Evolutionary conservation across 2,113 vertebrate genomes (phyloP), one percentile per base, ranked within the genome.

Genomic region (Ptilorrhoa leucosticta): DNA sequence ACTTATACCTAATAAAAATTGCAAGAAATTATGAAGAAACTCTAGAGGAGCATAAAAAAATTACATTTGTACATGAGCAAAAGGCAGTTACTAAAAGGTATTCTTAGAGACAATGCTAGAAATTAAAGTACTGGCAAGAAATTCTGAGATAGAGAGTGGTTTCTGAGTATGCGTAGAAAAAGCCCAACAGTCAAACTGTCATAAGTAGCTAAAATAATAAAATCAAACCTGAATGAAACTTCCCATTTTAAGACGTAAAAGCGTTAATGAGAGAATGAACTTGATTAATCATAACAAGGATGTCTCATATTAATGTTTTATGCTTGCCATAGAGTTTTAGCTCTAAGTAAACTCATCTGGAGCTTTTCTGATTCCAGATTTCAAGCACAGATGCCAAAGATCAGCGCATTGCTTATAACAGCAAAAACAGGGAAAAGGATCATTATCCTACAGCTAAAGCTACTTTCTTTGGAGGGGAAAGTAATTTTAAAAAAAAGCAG

Each of bases 301-400:
- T 58, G 51, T 56, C 69, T 44, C 51, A 35, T 5, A 35, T 63
- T 82, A 79, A 77, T 3, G 8, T 69, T 56, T 75, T 44, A 63
- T 28, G 27, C 40, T 92, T 87, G 51, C 53, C 40, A 31, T 18
- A 63, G 23, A 75, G 35, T 53, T 84, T 80, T 22, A 60, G 22
- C 22, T 72, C 23, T 45, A 51, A 77, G 33, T 6, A 64, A 68
- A 44, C 10, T 82, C 22, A 42, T 42, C 28, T 58, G 58, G 22
- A 89, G 22, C 40, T 89, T 64, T 77, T 63, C 83, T 87, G 51
- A 66, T 83, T n/a, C 47, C 70, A 70, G 35, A 51, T 83, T 87
- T 90, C 69, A 78, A 61, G 40, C 33, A 87, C 48, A 91, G 69
- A 85, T 73, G 33, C 53, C 13, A 40, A 75, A 92, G 44, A 80